Evolutionary conservation across 2,888 invertebrate species (phyloP).

Genomic region (Autographa gamma): DNA sequence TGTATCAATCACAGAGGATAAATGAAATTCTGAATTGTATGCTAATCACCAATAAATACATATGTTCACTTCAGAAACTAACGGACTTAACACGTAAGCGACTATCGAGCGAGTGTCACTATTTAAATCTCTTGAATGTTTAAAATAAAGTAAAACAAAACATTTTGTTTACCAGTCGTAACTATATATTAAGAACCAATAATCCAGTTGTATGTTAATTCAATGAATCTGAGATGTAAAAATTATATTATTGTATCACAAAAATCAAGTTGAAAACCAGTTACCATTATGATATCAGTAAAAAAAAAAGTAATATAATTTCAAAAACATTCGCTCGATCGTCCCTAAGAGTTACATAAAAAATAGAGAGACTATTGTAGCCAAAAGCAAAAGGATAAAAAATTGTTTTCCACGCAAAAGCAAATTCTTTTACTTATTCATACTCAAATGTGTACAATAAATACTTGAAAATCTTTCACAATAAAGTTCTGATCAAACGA

Average conservation of each 20-base stretch:
- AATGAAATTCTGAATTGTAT: not conserved
- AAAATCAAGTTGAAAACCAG: not conserved
- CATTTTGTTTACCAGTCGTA: not conserved
- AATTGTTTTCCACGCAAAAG: conserved; percentile 25
- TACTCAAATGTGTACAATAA: not conserved
- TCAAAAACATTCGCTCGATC: conserved; percentile 13
- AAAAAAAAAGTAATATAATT: no score
- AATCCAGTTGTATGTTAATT: not conserved
- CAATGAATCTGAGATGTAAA: not conserved
- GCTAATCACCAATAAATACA: conserved; percentile 16
- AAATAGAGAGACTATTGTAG: conserved; percentile 45
- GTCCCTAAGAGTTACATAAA: conserved; percentile 18
- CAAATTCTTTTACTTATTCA: conserved; percentile 11
- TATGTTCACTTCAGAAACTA: conserved; percentile 23
- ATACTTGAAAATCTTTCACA: no score
- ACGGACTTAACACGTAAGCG: conserved; percentile 10
- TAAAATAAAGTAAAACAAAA: not conserved
- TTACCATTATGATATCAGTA: not conserved
- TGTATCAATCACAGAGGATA: not conserved
- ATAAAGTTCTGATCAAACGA: not conserved
- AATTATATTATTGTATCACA: not conserved
- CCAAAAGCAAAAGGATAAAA: conserved; percentile 14
- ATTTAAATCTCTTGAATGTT: not conserved
- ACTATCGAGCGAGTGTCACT: conserved; percentile 25
- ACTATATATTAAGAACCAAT: not conserved